A percentile compares a stretch with the other conserved stretches of the same genome.
Evolutionary conservation across 2,797 vertebrate genomes (phyloP).

Genomic region (Danio albolineatus): DNA sequence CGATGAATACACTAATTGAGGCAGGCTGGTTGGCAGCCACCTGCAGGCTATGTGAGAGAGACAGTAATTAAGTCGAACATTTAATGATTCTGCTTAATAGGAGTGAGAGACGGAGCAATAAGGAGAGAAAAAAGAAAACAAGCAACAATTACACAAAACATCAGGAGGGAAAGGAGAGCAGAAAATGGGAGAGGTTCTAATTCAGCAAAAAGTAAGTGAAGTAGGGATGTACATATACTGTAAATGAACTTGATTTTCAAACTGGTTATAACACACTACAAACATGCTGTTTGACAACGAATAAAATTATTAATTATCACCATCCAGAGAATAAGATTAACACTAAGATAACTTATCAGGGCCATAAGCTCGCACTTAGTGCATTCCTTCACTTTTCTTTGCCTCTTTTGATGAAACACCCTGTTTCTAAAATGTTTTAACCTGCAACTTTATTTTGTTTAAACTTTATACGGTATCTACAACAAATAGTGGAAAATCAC

Average conservation of each 20-base stretch:
- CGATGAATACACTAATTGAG: slow-evolving; percentile 60
- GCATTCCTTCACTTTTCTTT: neutral
- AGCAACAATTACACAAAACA: slow-evolving; percentile 46
- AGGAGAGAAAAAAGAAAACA: slow-evolving; percentile 23
- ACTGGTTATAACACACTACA: neutral
- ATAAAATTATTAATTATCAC: too few species aligned
- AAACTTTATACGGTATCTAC: too few species aligned
- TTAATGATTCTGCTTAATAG: slow-evolving; percentile 97
- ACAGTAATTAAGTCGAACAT: slow-evolving; percentile 94
- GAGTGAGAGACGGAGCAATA: slow-evolving; percentile 74
- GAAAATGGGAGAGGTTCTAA: slow-evolving; percentile 14
- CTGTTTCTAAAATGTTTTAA: too few species aligned
- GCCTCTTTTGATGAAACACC: neutral
- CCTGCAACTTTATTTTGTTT: too few species aligned
- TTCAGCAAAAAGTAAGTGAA: slow-evolving; percentile 54
- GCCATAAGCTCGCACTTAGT: neutral
- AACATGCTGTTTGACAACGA: neutral
- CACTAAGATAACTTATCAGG: neutral
- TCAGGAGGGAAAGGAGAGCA: slow-evolving; percentile 44
- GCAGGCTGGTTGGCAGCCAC: slow-evolving; percentile 81
- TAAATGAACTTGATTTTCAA: slow-evolving; percentile 53
- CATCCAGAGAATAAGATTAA: neutral
- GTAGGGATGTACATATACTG: slow-evolving; percentile 52
- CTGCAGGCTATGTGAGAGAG: slow-evolving; percentile 90
- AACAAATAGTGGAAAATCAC: too few species aligned